Evolutionary conservation across 2,797 vertebrate genomes (phyloP).

Genomic region (Siniperca undulata): DNA sequence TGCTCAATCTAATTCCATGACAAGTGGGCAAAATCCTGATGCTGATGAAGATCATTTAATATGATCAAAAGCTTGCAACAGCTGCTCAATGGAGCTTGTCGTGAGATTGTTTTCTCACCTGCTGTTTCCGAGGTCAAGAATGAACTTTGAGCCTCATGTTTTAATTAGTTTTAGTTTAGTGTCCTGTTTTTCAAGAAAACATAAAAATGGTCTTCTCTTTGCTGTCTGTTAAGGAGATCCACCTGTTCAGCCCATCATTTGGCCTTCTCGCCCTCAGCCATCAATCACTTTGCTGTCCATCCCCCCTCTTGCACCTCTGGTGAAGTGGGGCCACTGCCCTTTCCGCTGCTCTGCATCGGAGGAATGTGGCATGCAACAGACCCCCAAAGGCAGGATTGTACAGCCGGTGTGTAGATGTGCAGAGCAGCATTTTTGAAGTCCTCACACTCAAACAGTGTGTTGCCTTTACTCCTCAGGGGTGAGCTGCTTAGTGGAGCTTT

Average conservation of each 20-base stretch:
- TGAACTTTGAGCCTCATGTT: not conserved
- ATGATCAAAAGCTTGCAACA: not conserved
- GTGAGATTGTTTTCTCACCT: not conserved
- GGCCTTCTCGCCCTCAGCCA: slow-evolving; percentile 42
- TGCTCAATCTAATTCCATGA: not conserved
- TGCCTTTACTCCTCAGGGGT: slow-evolving; percentile 51
- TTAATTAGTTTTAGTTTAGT: not conserved
- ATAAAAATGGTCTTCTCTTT: not conserved
- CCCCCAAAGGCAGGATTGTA: slow-evolving; percentile 49
- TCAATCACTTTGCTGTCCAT: slow-evolving; percentile 64
- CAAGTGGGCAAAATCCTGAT: not conserved
- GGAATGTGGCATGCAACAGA: slow-evolving; percentile 76
- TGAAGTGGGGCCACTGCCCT: slow-evolving; percentile 78
- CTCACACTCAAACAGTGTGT: slow-evolving; percentile 48
- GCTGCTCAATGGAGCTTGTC: not conserved
- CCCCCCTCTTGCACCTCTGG: slow-evolving; percentile 70
- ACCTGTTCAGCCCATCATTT: slow-evolving; percentile 60
- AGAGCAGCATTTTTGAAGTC: slow-evolving; percentile 47
- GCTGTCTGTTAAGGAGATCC: slow-evolving; percentile 21
- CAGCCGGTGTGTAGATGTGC: slow-evolving; percentile 41
- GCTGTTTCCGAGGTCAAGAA: not conserved
- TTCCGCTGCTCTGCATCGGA: slow-evolving; percentile 74
- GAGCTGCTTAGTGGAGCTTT: slow-evolving; percentile 40
- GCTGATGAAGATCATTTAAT: not conserved
- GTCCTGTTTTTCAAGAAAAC: not conserved